A percentile compares a stretch with the other conserved stretches of the same genome.
Evolutionary conservation across 92 coral and sea anemone genomes (phyloP).

Genomic region (Plumapathes pennacea): DNA sequence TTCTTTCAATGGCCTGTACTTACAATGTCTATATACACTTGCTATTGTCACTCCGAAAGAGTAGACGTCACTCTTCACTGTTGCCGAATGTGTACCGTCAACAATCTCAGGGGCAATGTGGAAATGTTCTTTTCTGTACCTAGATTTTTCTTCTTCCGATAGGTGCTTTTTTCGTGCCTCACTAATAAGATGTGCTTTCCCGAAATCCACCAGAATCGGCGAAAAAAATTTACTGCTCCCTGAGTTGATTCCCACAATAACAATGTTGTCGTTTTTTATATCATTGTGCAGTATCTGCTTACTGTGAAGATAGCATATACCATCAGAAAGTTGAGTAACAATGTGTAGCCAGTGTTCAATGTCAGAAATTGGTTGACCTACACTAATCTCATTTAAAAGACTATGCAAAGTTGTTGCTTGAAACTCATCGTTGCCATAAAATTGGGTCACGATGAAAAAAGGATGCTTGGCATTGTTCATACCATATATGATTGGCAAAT

Average conservation of each 20-base stretch:
- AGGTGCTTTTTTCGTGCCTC: constrained; percentile 17
- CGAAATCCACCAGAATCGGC: constrained; percentile 52
- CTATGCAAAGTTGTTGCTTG: constrained; percentile 22
- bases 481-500: constrained; percentile 53
- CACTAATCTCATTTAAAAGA: constrained; percentile 3
- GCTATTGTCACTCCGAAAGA: constrained; percentile 18
- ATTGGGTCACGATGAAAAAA: constrained; percentile 52
- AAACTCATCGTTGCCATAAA: constrained; percentile 34
- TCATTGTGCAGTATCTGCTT: constrained; percentile 48
- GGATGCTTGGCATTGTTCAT: constrained; percentile 40
- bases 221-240: constrained; percentile 1
- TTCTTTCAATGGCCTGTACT: constrained; percentile 38
- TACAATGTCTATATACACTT: neutral
- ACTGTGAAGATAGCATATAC: constrained; percentile 41
- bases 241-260: constrained; percentile 1
- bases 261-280: constrained; percentile 60
- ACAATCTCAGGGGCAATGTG: constrained; percentile 54
- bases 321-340: constrained; percentile 43
- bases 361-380: neutral
- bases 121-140: constrained; percentile 22
- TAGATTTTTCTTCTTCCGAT: constrained; percentile 2
- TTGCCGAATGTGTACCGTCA: constrained; percentile 17
- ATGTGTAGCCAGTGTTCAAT: constrained; percentile 51
- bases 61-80: constrained; percentile 29
- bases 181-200: constrained; percentile 39